Percentiles rank a stretch among this genome's conserved stretches.
phyloP scores from a whole-genome alignment of 1,140 invertebrate genomes.

The Pentalonia nigronervosa region DNA sequence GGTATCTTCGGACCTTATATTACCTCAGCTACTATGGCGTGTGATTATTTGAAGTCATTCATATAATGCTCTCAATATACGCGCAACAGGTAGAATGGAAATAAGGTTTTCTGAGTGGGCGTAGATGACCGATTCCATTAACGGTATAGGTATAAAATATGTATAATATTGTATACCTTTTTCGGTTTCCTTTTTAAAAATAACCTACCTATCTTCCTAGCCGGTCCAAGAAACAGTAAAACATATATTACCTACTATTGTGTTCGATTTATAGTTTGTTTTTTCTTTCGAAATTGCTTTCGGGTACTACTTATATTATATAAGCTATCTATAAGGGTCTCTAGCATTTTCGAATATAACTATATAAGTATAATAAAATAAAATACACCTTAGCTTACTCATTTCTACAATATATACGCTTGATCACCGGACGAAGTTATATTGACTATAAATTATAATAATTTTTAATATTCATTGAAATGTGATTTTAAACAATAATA shows the following conservation, averaged over 20 bases:
- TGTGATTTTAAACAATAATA: neutral
- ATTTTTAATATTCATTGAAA: neutral
- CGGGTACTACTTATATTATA: too few relatives aligned
- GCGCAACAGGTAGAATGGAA: neutral
- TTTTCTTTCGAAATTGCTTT: neutral
- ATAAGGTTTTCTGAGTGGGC: neutral
- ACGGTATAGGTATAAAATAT: neutral
- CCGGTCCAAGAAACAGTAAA: neutral
- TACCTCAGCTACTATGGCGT: neutral
- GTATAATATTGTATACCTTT: neutral
- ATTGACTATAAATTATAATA: too few relatives aligned
- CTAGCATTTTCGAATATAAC: neutral
- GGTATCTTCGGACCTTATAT: neutral
- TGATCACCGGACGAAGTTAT: neutral
- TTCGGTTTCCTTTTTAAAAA: neutral
- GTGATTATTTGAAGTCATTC: neutral
- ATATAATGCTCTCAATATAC: neutral
- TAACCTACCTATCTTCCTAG: neutral
- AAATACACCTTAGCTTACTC: neutral
- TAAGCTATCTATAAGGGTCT: neutral
- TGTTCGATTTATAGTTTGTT: neutral
- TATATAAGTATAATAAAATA: too few relatives aligned
- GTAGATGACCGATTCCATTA: neutral
- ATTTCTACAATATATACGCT: neutral
- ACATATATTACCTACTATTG: neutral